Evolutionary conservation across 2,888 invertebrate genomes (phyloP).

Genomic region (Andrena fulva): DNA sequence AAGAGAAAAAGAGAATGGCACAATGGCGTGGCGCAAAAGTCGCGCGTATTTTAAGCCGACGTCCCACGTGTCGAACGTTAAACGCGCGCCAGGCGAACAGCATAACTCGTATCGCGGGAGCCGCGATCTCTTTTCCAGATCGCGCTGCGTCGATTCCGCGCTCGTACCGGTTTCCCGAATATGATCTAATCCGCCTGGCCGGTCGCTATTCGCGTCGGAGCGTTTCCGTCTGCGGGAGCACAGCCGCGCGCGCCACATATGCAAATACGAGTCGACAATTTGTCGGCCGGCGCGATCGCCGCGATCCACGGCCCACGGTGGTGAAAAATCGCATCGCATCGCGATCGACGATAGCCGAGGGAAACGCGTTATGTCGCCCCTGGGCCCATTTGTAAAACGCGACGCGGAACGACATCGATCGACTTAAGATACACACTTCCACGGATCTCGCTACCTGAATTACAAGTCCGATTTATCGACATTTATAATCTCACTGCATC

Average conservation of each 20-base stretch:
- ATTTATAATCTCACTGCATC: slow-evolving; percentile 58
- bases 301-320: not conserved
- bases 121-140: slow-evolving; percentile 40
- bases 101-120: slow-evolving; percentile 48
- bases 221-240: slow-evolving; percentile 31
- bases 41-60: slow-evolving; percentile 60
- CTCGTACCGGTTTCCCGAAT: slow-evolving; percentile 64
- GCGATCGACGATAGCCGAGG: slow-evolving; percentile 27
- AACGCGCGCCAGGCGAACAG: slow-evolving; percentile 33
- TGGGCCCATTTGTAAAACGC: slow-evolving; percentile 54
- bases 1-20: slow-evolving; percentile 42
- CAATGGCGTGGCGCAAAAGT: slow-evolving; percentile 56
- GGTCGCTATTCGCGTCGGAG: slow-evolving; percentile 34
- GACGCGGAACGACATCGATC: slow-evolving; percentile 57
- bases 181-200: slow-evolving; percentile 59
- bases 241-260: slow-evolving; percentile 50
- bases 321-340: slow-evolving; percentile 10
- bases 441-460: slow-evolving; percentile 53
- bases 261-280: slow-evolving; percentile 57
- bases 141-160: slow-evolving; percentile 14
- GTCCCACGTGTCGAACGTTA: slow-evolving; percentile 70
- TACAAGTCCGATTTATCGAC: slow-evolving; percentile 57
- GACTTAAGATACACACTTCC: slow-evolving; percentile 57
- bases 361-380: slow-evolving; percentile 26
- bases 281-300: slow-evolving; percentile 50